phyloP scores from a whole-genome alignment of 2,797 vertebrate species.

The Austrolebias charrua region DNA sequence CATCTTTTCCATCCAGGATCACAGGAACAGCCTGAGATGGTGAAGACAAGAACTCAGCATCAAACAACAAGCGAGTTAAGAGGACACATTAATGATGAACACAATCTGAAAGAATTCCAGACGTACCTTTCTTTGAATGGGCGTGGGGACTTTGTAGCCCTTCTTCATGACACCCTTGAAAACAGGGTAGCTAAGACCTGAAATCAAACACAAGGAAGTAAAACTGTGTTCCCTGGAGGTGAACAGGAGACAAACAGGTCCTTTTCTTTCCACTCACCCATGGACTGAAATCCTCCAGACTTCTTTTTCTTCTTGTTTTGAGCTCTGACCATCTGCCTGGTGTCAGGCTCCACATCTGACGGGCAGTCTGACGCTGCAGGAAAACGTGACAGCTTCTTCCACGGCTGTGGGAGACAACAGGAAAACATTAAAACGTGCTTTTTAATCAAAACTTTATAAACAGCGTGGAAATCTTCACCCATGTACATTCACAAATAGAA shows the following conservation, averaged over 20 bases:
- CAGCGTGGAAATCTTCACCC: neutral
- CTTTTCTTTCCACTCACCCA: slow-evolving; percentile 81
- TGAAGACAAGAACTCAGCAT: neutral
- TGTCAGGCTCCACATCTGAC: slow-evolving; percentile 90
- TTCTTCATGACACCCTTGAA: slow-evolving; percentile 97
- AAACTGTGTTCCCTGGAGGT: neutral
- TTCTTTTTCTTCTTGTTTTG: slow-evolving; percentile 99
- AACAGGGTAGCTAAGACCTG: slow-evolving; percentile 92
- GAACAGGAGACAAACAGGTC: neutral
- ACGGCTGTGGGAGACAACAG: slow-evolving; percentile 37
- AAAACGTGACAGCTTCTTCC: slow-evolving; percentile 77
- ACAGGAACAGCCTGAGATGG: slow-evolving; percentile 85
- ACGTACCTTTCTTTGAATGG: slow-evolving; percentile 94
- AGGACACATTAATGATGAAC: neutral
- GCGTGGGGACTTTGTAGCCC: slow-evolving; percentile 97
- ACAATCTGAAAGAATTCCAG: neutral
- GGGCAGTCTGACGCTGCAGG: slow-evolving; percentile 75
- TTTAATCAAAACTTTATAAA: too few species aligned
- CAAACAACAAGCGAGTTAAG: neutral
- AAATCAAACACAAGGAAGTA: slow-evolving; percentile 17
- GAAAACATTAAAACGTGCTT: neutral
- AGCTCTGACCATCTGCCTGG: slow-evolving; percentile 86
- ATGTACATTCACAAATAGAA: too few species aligned
- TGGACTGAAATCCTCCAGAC: slow-evolving; percentile 97
- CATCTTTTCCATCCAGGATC: slow-evolving; percentile 91